A percentile compares a stretch with the other conserved stretches of the same genome.
Conservation (phyloP, 2,797 vertebrate species). For the Hippocampus kuda region DNA sequence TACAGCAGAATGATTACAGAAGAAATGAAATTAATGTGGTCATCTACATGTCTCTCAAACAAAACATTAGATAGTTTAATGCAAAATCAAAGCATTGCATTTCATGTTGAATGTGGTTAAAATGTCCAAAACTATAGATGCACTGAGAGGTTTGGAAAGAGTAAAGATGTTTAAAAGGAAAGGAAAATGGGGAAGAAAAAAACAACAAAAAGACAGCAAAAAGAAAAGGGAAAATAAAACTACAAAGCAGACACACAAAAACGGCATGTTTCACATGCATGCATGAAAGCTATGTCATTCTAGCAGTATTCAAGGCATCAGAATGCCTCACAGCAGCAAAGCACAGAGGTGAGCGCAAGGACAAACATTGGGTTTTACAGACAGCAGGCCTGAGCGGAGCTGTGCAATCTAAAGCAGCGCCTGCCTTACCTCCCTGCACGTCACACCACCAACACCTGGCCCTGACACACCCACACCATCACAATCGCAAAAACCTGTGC, state of each 20-base stretch:
- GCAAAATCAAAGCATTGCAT: slow-evolving; percentile 64
- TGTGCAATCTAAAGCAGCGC: slow-evolving; percentile 69
- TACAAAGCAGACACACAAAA: slow-evolving; percentile 50
- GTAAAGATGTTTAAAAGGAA: slow-evolving; percentile 43
- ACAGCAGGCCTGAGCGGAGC: slow-evolving; percentile 68
- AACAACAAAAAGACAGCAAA: slow-evolving; percentile 39
- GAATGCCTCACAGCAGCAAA: slow-evolving; percentile 63
- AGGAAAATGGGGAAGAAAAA: slow-evolving; percentile 24
- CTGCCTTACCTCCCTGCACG: slow-evolving; percentile 69
- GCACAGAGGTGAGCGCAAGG: slow-evolving; percentile 65
- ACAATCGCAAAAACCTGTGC: slow-evolving; percentile 56
- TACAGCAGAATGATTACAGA: slow-evolving; percentile 69
- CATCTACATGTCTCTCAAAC: slow-evolving; percentile 68
- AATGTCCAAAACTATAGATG: slow-evolving; percentile 60
- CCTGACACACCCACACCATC: slow-evolving; percentile 60
- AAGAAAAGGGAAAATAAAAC: slow-evolving; percentile 43
- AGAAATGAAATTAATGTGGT: slow-evolving; percentile 67
- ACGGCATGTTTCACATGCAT: slow-evolving; percentile 70
- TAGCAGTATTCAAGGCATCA: slow-evolving; percentile 54
- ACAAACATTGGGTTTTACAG: slow-evolving; percentile 68
- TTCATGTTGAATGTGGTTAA: slow-evolving; percentile 61
- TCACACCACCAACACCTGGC: slow-evolving; percentile 62
- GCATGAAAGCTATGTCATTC: slow-evolving; percentile 67
- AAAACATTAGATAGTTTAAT: slow-evolving; percentile 68
- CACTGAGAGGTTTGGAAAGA: slow-evolving; percentile 49